Evolutionary conservation across 2,113 vertebrate genomes (phyloP).

Genomic region (Diadophis punctatus): DNA sequence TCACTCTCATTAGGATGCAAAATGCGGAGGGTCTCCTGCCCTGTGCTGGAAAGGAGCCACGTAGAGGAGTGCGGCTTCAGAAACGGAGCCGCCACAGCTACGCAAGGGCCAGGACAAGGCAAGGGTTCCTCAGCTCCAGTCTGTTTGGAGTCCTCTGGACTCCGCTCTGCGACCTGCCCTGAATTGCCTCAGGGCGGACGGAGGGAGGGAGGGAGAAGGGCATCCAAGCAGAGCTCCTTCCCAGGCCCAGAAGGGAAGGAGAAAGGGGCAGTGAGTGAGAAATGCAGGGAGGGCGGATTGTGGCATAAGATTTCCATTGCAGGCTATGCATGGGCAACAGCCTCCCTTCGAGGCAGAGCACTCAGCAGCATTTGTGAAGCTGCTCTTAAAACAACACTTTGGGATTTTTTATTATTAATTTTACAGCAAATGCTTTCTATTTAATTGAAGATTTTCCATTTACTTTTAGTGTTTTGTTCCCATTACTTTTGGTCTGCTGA

Average conservation of each 20-base stretch:
- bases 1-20: background rate
- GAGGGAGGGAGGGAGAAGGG: background rate
- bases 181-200: background rate
- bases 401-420: background rate
- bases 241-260: background rate
- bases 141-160: too few relatives aligned
- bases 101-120: accelerated
- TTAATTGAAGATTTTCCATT: background rate
- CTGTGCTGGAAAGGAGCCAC: accelerated
- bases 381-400: background rate
- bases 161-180: too few relatives aligned
- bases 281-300: background rate
- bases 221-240: too few relatives aligned
- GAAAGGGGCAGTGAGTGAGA: background rate
- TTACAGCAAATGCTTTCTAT: background rate
- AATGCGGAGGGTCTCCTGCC: background rate
- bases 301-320: background rate
- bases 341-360: background rate
- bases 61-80: accelerated
- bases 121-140: accelerated
- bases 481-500: background rate
- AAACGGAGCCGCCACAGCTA: accelerated
- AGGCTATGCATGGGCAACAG: background rate
- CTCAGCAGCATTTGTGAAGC: background rate
- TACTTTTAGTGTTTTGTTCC: background rate